These are phyloP conservation scores for Eublepharis macularius DNA, from an alignment of 2,113 vertebrate genomes.

Conservation along the genomic window DNA sequence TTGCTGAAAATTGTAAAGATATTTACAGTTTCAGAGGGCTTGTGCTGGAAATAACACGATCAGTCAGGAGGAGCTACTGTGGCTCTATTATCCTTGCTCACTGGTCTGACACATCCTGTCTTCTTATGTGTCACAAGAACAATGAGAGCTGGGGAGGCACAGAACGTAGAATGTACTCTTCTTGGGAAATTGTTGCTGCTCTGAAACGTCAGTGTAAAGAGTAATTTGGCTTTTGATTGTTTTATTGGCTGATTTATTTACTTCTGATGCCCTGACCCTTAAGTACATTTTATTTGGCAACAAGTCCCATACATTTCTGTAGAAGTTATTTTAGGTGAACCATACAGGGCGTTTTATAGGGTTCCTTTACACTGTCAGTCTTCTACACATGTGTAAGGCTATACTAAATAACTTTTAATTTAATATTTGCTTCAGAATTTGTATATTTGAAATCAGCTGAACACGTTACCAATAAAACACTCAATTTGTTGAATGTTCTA, in stretches of 20 bases:
- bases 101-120: conserved; percentile 9
- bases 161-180: conserved; percentile 6
- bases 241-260: background rate
- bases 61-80: conserved; percentile 20
- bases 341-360: background rate
- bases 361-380: background rate
- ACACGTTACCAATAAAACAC: too few species aligned
- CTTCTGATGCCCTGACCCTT: background rate
- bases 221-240: conserved; percentile 2
- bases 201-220: background rate
- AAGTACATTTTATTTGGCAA: background rate
- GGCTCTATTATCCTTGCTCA: conserved; percentile 1
- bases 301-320: background rate
- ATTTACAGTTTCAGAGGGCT: conserved; percentile 4
- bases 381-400: background rate
- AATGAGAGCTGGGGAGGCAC: background rate
- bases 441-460: too few species aligned
- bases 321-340: background rate
- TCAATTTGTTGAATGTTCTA: too few species aligned
- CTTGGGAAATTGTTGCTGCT: background rate
- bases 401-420: background rate
- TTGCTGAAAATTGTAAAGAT: conserved; percentile 3
- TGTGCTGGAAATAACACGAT: conserved; percentile 16
- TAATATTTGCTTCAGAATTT: background rate
- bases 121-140: background rate